Evolutionary conservation across 2,888 invertebrate species (phyloP).

Genomic region (Drosophila mulleri): DNA sequence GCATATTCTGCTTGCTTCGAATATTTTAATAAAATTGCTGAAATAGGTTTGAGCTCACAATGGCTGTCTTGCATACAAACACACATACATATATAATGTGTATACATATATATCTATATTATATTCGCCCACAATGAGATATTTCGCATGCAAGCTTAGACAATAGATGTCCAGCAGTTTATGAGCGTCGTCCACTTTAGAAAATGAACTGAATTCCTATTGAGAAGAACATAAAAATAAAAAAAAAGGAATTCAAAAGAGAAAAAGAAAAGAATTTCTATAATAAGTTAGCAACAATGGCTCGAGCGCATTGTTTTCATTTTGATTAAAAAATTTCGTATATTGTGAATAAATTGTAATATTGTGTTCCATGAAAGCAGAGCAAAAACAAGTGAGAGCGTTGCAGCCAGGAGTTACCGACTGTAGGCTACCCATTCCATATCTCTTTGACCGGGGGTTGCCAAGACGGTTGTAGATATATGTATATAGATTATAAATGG

Average conservation of each 20-base stretch:
- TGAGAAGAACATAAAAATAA: constrained; percentile 3
- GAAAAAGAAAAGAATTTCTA: constrained; percentile 64
- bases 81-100: not conserved
- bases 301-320: constrained; percentile 67
- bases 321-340: constrained; percentile 68
- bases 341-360: constrained; percentile 69
- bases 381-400: not conserved
- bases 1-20: not conserved
- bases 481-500: too few relatives aligned
- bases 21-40: not conserved
- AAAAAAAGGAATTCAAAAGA: constrained; percentile 12
- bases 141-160: constrained; percentile 48
- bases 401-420: too few relatives aligned
- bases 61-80: not conserved
- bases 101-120: not conserved
- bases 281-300: constrained; percentile 70
- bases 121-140: constrained; percentile 7
- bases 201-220: constrained; percentile 53
- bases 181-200: constrained; percentile 47
- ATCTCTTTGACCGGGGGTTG: too few relatives aligned
- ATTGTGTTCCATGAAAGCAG: constrained; percentile 34
- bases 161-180: constrained; percentile 52
- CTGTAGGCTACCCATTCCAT: too few relatives aligned
- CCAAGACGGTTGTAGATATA: too few relatives aligned
- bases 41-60: not conserved